phyloP scores from a whole-genome alignment of 2,888 invertebrate species.

The Rhimphoctona megacephalus region DNA sequence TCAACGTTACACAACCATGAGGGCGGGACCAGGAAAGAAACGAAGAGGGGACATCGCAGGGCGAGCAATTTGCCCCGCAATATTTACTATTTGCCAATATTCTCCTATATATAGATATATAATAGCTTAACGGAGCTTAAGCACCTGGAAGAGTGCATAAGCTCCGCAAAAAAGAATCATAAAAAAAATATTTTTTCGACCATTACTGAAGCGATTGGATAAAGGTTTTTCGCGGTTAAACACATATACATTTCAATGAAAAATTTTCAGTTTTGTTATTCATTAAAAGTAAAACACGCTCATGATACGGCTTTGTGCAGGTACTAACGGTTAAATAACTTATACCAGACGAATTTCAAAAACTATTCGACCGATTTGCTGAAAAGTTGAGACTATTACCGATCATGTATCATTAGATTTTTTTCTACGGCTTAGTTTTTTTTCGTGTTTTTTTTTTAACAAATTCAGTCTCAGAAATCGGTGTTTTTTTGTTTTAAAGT shows the following conservation, averaged over 20 bases:
- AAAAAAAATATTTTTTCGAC: neutral
- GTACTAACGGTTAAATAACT: too few relatives aligned
- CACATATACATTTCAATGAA: neutral
- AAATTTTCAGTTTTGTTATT: too few relatives aligned
- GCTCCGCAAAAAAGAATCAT: neutral
- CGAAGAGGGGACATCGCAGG: slow-evolving; percentile 11
- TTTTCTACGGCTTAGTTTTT: too few relatives aligned
- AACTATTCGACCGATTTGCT: too few relatives aligned
- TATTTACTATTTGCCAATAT: slow-evolving; percentile 75
- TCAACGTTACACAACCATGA: slow-evolving; percentile 20
- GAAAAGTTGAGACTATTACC: too few relatives aligned
- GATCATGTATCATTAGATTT: too few relatives aligned
- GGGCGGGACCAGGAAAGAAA: neutral
- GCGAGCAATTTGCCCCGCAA: slow-evolving; percentile 69
- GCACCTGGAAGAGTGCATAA: neutral
- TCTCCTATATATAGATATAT: slow-evolving; percentile 64
- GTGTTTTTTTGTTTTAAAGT: too few relatives aligned
- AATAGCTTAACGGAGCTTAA: slow-evolving; percentile 59
- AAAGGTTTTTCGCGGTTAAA: neutral
- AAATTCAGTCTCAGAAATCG: too few relatives aligned
- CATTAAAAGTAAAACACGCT: neutral
- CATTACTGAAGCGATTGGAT: neutral
- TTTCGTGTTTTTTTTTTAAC: too few relatives aligned
- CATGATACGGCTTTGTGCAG: neutral
- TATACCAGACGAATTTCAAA: too few relatives aligned